Base-by-base conservation (phyloP, 2,888 invertebrate species). In the Polydrusus tereticollis region DNA sequence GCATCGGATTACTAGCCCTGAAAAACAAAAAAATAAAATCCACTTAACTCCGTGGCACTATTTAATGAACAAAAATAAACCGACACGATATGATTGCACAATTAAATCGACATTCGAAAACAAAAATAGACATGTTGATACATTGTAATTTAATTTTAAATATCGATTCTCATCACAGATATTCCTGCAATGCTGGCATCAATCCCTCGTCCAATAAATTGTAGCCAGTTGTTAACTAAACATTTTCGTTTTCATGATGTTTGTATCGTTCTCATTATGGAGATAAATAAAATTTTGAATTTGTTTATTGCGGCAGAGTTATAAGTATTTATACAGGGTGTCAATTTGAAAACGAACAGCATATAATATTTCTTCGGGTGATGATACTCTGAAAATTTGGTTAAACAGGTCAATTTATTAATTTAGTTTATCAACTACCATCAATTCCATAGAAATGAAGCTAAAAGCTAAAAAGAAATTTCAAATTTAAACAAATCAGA, bases 61-160 rank as follows among this genome's bases (percentile, higher is more conserved):
- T 38, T 38, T 38, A n/a, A n/a, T 10, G n/a, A 45, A 20, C 10
- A 45, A 45, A 21, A 45, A 45, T 21, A 2, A 45, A 21, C 10
- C 20, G 3, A 7, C 6, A 4, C 20, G 18, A 45, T 45, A 21
- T 43, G 0, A 2, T 3, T 14, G n/a, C 29, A n/a, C 7, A 26
- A 50, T 10, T 26, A 52, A 26, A 23, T 14, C 52, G 12, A 7
- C 52, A 52, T 52, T 52, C 29, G 16, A 52, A 52, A 52, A 52
- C 29, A 52, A 29, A 52, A 52, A 52, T 29, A 8, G 14, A 26
- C 52, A 52, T 52, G 52, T 1, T 5, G 14, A 16, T 52, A 52
- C 52, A 52, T 52, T 29, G 52, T 52, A 52, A 52, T 52, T 52
- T 52, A 52, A 52, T 29, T 52, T 52, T 29, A 52, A 52, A 26